Base-by-base conservation (phyloP, 2,113 vertebrate species). In the Carollia perspicillata region DNA sequence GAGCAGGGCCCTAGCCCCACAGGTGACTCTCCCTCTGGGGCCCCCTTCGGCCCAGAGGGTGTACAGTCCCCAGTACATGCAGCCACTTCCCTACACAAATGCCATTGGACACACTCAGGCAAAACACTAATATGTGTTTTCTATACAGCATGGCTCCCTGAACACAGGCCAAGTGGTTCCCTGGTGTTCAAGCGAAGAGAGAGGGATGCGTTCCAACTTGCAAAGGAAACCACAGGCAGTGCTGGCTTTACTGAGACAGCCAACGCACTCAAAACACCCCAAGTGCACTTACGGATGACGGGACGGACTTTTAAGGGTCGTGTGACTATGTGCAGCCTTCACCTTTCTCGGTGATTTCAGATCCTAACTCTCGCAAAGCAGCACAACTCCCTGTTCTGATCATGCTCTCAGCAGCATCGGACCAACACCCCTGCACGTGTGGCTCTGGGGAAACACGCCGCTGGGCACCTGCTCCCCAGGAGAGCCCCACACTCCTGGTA, bases 41-140 rank as follows among this genome's bases (percentile, higher is more conserved):
- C 18, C 37, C 35, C 44, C 28, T 17, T 4, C 40, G 75, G 63
- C 79, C 49, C 42, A 42, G 75, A 60, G 16, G 44, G 18, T 58
- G 2, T 2, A 37, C 0, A 0, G 58, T 20, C 42, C 26, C 8
- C 11, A 7, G 7, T 8, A 75, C 14, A 3, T 2, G 44, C 47
- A 81, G 58, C 44, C 65, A 40, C 16, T 30, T 2, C 1, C 6
- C 55, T 5, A 20, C 6, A 30, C 3, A 51, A 78, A 84, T n/a
- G 40, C 74, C 89, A 40, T 1, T 30, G 68, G 44, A 51, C 51
- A 58, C 14, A 84, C 3, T 65, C 33, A 66, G 23, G 68, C 28
- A 74, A 88, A 78, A 71, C 5, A n/a, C 40, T 42, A 18, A 26
- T 23, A 11, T 0, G 30, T 37, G n/a, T 35, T 37, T 37, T 74